Evolutionary conservation across 2,113 vertebrate species (phyloP), one percentile per base, ranked within the genome.

Genomic region (Tachuris rubrigastra): DNA sequence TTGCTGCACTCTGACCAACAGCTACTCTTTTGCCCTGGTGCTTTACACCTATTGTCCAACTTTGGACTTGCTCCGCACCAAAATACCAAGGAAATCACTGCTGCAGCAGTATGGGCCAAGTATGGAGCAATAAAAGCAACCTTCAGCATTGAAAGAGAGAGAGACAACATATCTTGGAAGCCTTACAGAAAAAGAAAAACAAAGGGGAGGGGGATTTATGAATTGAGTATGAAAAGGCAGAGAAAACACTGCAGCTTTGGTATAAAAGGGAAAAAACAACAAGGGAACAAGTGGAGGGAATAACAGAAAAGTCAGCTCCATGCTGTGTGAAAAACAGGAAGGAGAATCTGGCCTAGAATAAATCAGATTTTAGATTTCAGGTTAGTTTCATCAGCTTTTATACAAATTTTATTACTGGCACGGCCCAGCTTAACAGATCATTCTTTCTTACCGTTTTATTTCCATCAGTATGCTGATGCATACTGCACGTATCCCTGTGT

Each of bases 381-480:
- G n/a, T 83, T 85, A 41, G 21, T 69, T 93, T 90, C 56, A 58
- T 27, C 18, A 88, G 82, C 25, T 85, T 87, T 87, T 72, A 81
- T 72, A 65, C 12, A 72, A 62, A 75, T 72, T 72, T 73, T 53
- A 87, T 56, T 78, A 85, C 4, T 5, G 33, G 13, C 60, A 81
- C 19, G 81, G 25, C 7, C 16, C 14, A 89, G n/a, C 72, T 62
- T 81, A 86, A 91, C 22, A 85, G 37, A 95, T 78, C 20, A 4
- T 25, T 87, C 55, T 88, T 92, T 56, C 47, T 47, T 55, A 76
- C 15, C 1, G 0, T 62, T 88, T 86, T 39, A 72, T 81, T 89
- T 89, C 66, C 74, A 85, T 53, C 69, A 62, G 17, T 37, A 65
- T 30, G 62, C 46, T 69, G 85, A 90, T 56, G 42, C 56, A 50